Evolutionary conservation across 2,888 invertebrate species (phyloP).

Genomic region (Eupithecia dodoneata): DNA sequence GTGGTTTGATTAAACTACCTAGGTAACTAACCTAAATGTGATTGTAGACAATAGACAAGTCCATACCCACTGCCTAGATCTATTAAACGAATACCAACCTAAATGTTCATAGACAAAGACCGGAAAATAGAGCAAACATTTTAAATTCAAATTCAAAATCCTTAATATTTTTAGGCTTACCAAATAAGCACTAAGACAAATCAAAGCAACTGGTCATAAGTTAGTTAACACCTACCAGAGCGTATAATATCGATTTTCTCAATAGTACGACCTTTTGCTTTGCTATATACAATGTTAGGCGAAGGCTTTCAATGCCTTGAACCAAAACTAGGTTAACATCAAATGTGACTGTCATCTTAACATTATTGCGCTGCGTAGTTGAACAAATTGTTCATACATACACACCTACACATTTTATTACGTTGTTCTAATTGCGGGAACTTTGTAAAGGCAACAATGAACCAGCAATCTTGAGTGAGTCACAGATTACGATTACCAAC

Average conservation of each 20-base stretch:
- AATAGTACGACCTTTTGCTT: neutral
- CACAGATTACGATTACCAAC: slow-evolving; percentile 39
- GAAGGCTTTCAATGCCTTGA: neutral
- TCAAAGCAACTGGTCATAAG: neutral
- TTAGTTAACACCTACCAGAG: neutral
- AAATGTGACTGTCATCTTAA: slow-evolving; percentile 5
- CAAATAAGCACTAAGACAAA: no score
- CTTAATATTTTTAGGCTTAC: no score
- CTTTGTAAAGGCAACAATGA: slow-evolving; percentile 38
- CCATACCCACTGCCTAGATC: no score
- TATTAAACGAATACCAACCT: neutral
- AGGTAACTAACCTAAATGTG: neutral
- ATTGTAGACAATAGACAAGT: neutral
- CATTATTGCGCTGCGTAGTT: slow-evolving; percentile 21
- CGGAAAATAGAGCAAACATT: neutral
- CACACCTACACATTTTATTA: slow-evolving; percentile 11
- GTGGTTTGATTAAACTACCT: neutral
- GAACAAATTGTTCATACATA: neutral
- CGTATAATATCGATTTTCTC: neutral
- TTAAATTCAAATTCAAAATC: no score
- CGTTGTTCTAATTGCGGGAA: slow-evolving; percentile 24
- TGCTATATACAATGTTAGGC: neutral
- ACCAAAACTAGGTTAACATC: slow-evolving; percentile 4
- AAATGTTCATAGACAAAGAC: neutral
- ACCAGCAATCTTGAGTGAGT: slow-evolving; percentile 38